Base-by-base conservation (phyloP, 2,888 invertebrate species). In the Galerucella calmariensis region DNA sequence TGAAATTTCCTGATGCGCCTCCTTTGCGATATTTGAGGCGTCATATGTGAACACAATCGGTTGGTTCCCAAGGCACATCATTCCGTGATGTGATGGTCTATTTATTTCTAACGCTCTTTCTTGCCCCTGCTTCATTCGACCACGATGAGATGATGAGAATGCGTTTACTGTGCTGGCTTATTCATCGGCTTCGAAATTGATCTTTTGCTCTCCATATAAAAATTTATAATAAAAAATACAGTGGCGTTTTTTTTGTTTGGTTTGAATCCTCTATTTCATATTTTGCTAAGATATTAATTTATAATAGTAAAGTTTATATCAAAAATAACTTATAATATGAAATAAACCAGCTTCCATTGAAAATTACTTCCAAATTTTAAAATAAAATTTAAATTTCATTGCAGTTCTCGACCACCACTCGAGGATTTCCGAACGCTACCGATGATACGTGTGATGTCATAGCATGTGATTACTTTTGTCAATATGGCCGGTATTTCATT, bases 31-130 rank as follows among this genome's bases (percentile, higher is more conserved):
- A 53, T 67, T 56, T 35, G 69, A 56, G 67, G 79, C 85, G 85
- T 84, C 86, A 86, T 82, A 84, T 86, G 86, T 85, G 84, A 79
- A 80, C 78, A 86, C 85, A 86, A 86, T 86, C 82, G 83, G 81
- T 80, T 73, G 67, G 85, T 86, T 86, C 86, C 85, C 86, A 65
- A 6, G 63, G 46, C 41, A 86, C 85, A 85, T 84, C 84, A 84
- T 85, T 72, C 48, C 84, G 63, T 65, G 63, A 65, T 65, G 63
- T 83, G 86, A 85, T 86, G 82, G 82, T 78, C 80, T 80, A 78
- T 78, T 76, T 76, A 74, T 75, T 73, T 67, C 70, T 65, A 41
- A 44, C 20, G 63, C 20, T 65, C 63, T 46, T 65, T 46, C 46
- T 56, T 65, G 5, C 44, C 63, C 63, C 63, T 16, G 46, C 63